Evolutionary conservation across 2,113 vertebrate species (phyloP), one percentile per base, ranked within the genome.

Genomic region (Fregetta grallaria): DNA sequence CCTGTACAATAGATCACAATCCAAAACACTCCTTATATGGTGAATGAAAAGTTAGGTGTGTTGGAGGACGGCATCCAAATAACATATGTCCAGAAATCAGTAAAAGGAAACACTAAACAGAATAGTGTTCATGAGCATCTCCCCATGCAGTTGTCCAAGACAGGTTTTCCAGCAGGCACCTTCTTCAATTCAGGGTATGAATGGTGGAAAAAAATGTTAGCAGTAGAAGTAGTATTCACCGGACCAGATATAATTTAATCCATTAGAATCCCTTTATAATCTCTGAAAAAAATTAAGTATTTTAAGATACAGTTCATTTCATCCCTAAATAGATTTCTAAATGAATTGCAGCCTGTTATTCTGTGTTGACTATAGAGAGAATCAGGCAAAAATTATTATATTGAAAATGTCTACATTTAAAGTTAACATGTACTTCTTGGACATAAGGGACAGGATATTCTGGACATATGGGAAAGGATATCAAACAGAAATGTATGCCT

Each of bases 221-320:
- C 4, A 25, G 16, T 17, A 55, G 19, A 61, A 77, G 13, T 15
- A 66, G 6, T 17, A 78, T 50, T 77, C 22, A 67, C 15, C 8
- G n/a, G 7, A 55, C 8, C 29, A 63, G 10, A 50, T 26, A 42
- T 8, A 27, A 81, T 26, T 77, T 63, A 82, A 75, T 65, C 10
- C 4, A 42, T 36, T 67, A 67, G 14, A 75, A 79, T 63, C 4
- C 18, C 14, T 23, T 67, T 66, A 63, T 22, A 62, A 59, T 55
- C 9, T 49, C 11, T 49, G 40, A 17, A 53, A 88, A 59, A 62
- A 40, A 0, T 0, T 0, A 55, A 4, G 3, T 50, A 38, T 70
- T 74, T 87, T 71, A 74, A 62, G 12, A 44, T 36, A 5, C 1
- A 44, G 10, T 49, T 66, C 2, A 21, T 79, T 53, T 86, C 1